Percentiles rank a stretch among this genome's conserved stretches.
Conservation (phyloP, 1,140 invertebrate genomes). For the Cyphomyrmex costatus region DNA sequence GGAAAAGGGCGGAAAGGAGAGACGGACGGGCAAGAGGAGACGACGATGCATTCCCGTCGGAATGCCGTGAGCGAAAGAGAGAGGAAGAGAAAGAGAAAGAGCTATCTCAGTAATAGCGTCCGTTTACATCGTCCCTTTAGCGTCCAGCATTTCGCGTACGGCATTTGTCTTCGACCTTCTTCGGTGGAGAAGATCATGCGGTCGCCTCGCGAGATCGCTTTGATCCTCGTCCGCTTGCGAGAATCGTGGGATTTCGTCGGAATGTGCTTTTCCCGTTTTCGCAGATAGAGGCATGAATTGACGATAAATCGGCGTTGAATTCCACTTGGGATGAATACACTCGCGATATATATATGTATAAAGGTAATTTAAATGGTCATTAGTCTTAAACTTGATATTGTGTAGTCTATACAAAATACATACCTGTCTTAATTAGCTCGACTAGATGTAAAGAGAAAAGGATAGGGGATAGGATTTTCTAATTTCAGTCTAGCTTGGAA, state of each 20-base stretch:
- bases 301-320: slow-evolving; percentile 5
- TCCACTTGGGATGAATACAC: slow-evolving; percentile 19
- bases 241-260: slow-evolving; percentile 18
- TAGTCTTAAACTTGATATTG: not conserved
- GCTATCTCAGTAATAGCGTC: slow-evolving; percentile 71
- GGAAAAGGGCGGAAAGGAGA: slow-evolving; percentile 50
- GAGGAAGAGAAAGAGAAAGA: not conserved
- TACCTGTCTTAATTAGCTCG: slow-evolving; percentile 16
- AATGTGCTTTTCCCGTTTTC: slow-evolving; percentile 37
- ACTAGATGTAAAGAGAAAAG: not conserved
- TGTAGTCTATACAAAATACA: not conserved
- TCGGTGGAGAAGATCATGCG: not conserved
- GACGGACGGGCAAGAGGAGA: slow-evolving; percentile 56
- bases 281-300: slow-evolving; percentile 3
- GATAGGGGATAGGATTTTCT: too few species aligned
- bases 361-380: slow-evolving; percentile 28
- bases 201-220: slow-evolving; percentile 58
- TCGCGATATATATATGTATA: not conserved
- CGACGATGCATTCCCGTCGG: slow-evolving; percentile 43
- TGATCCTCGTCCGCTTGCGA: slow-evolving; percentile 64
- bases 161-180: slow-evolving; percentile 69
- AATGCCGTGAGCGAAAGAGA: slow-evolving; percentile 55
- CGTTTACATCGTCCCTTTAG: slow-evolving; percentile 76
- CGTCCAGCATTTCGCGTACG: slow-evolving; percentile 66
- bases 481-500: too few species aligned